phyloP scores from a whole-genome alignment of 2,113 vertebrate genomes.

The Callopanchax toddi region DNA sequence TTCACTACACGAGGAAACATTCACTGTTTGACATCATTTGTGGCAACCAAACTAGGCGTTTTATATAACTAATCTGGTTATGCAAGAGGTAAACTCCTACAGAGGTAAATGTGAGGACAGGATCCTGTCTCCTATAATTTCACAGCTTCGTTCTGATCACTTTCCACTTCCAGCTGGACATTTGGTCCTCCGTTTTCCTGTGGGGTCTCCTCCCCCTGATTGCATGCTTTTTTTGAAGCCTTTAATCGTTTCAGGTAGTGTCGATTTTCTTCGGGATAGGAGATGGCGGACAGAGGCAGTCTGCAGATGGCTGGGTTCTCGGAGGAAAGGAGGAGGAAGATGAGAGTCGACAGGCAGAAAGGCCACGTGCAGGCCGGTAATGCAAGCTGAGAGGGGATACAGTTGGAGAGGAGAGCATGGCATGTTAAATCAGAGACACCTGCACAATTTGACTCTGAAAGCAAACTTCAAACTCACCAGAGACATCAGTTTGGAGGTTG shows the following conservation, averaged over 20 bases:
- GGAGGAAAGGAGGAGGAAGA: conserved; percentile 84
- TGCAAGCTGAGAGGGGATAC: conserved; percentile 76
- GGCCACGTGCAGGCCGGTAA: conserved; percentile 86
- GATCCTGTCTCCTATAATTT: not conserved
- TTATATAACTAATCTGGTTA: conserved; percentile 39
- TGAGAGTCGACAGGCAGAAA: conserved; percentile 85
- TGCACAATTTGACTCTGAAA: conserved; percentile 12
- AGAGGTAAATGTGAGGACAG: conserved; percentile 1
- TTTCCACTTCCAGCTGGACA: conserved; percentile 1
- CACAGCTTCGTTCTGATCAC: not conserved
- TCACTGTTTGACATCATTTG: not conserved
- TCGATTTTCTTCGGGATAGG: conserved; percentile 84
- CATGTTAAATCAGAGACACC: conserved; percentile 25
- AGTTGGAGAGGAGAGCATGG: conserved; percentile 32
- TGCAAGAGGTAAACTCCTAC: not conserved
- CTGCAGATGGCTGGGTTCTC: conserved; percentile 79
- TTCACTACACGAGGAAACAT: not conserved
- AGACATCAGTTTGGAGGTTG: conserved; percentile 76
- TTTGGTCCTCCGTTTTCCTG: not conserved
- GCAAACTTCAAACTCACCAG: conserved; percentile 71
- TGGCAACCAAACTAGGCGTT: not conserved
- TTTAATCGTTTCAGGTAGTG: conserved; percentile 65
- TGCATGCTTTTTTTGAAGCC: not conserved
- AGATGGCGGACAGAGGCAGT: conserved; percentile 80
- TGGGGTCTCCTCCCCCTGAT: not conserved